A percentile compares a stretch with the other conserved stretches of the same genome.
These are phyloP conservation scores for Eublepharis macularius DNA, from an alignment of 2,113 vertebrate genomes.

Conservation along the genomic window DNA sequence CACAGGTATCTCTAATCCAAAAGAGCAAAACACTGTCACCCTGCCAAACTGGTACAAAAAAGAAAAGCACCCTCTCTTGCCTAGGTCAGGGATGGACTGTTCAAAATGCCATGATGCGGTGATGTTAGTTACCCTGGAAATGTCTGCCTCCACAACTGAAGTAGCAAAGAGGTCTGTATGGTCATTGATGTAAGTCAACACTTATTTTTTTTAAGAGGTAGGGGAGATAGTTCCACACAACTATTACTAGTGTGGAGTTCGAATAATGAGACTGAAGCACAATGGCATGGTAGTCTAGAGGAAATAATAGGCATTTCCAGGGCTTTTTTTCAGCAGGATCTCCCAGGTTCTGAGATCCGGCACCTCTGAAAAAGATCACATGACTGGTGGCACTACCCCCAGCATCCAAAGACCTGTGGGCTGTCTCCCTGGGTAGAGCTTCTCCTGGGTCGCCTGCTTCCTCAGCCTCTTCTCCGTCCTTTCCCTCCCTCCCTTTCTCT, in stretches of 20 bases:
- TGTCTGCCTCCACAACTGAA: not conserved
- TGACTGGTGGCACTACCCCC: no score
- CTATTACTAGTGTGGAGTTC: not conserved
- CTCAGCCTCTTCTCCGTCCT: no score
- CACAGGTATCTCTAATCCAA: not conserved
- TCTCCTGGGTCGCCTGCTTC: no score
- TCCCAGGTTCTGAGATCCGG: not conserved
- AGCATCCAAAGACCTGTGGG: no score
- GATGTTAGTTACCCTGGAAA: not conserved
- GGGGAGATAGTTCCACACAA: no score
- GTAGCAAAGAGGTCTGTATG: not conserved
- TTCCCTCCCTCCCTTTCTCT: no score
- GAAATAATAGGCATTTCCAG: not conserved
- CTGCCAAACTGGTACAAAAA: not conserved
- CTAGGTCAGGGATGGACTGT: not conserved
- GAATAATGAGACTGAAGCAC: not conserved
- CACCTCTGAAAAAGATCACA: not conserved
- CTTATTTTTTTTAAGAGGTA: not conserved
- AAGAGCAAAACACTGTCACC: not conserved
- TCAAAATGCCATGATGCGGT: not conserved
- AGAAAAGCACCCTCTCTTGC: not conserved
- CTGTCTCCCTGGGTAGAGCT: no score
- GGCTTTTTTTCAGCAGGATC: not conserved
- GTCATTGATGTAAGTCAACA: not conserved
- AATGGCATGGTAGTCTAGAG: not conserved